These are phyloP conservation scores for Heteronetta atricapilla DNA, from an alignment of 2,113 vertebrate genomes.

Conservation along the genomic window DNA sequence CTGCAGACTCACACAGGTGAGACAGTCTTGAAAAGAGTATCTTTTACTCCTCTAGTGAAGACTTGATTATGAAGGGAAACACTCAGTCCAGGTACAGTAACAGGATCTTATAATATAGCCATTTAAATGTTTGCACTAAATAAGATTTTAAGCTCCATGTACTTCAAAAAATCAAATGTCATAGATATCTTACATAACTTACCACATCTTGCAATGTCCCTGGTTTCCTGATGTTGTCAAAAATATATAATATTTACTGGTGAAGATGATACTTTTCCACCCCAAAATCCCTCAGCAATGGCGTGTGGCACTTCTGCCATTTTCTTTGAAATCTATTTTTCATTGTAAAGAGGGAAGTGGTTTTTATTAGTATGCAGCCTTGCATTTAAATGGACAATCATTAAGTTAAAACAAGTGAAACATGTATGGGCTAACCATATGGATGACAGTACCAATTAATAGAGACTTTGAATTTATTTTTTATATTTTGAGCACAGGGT, in stretches of 20 bases:
- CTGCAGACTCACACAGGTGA: constrained; percentile 8
- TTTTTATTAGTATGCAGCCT: constrained; percentile 19
- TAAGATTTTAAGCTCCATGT: neutral
- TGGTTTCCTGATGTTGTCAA: neutral
- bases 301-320: neutral
- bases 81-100: neutral
- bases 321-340: neutral
- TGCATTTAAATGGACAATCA: neutral
- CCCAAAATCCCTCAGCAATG: neutral
- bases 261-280: neutral
- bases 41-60: neutral
- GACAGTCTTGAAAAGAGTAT: neutral
- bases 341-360: neutral
- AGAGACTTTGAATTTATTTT: constrained; percentile 41
- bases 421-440: neutral
- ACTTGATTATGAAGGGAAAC: constrained; percentile 36
- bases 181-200: neutral
- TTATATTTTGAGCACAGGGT: constrained; percentile 52
- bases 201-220: neutral
- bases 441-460: constrained; percentile 46
- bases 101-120: neutral
- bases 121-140: constrained; percentile 13
- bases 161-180: neutral
- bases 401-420: constrained; percentile 50
- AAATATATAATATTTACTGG: neutral